A percentile compares a stretch with the other conserved stretches of the same genome.
Conservation (phyloP, 2,113 vertebrate species). For the Malurus cyaneus region DNA sequence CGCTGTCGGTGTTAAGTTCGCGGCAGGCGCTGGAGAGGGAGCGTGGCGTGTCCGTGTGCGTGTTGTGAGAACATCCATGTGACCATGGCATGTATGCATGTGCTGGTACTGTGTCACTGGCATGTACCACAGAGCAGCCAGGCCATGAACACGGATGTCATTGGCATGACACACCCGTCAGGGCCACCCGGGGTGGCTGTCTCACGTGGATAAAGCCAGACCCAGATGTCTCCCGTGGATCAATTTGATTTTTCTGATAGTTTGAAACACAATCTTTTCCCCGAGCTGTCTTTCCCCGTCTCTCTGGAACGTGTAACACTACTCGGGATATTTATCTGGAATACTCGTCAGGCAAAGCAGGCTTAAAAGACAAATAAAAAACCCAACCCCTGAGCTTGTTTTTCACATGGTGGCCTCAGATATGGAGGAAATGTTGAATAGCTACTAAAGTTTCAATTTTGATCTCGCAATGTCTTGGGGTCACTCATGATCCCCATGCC, state of each 20-base stretch:
- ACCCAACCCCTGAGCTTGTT: neutral
- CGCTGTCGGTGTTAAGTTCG: neutral
- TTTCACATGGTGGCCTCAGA: neutral
- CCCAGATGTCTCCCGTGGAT: neutral
- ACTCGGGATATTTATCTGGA: neutral
- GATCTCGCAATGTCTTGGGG: fast-evolving
- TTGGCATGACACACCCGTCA: neutral
- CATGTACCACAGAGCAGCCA: neutral
- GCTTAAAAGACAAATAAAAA: neutral
- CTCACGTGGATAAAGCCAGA: neutral
- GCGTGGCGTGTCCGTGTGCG: fast-evolving
- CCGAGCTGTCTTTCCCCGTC: neutral
- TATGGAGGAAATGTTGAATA: neutral
- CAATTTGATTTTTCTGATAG: neutral
- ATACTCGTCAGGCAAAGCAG: neutral
- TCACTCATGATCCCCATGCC: fast-evolving
- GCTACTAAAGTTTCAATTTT: neutral
- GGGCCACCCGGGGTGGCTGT: neutral
- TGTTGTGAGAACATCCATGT: fast-evolving
- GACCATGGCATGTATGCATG: fast-evolving
- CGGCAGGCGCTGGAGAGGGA: neutral
- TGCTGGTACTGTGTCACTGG: fast-evolving
- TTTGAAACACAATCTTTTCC: neutral
- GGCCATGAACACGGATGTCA: neutral
- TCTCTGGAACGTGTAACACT: neutral